Evolutionary conservation across 2,113 vertebrate species (phyloP), one percentile per base, ranked within the genome.

Genomic region (Apteryx mantelli): DNA sequence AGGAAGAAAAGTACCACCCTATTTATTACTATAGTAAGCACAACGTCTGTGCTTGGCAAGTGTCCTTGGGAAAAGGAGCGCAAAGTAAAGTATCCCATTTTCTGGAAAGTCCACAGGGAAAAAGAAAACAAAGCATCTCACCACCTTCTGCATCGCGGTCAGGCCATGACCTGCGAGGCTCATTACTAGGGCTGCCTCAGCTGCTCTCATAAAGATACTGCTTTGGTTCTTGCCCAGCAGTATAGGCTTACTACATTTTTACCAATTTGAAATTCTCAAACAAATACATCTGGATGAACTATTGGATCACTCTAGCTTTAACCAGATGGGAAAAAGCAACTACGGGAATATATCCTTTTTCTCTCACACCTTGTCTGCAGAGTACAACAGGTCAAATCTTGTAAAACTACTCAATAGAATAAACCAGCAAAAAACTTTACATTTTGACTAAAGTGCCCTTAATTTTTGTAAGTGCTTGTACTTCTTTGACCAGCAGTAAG

Each of bases 11-110:
- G 9, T 30, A 58, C 53, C 42, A 83, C 86, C 91, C 75, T 93
- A 50, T 89, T 97, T 91, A 93, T 94, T 93, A 95, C 78, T 87
- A 82, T 48, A 58, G 52, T 86, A 53, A 97, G 95, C 96, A 64
- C 44, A 38, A 38, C 30, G 48, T 89, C 96, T 83, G 55, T 79
- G 44, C 22, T 82, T 95, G 79, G 5, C 69, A 95, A 93, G 89
- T 78, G 80, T 48, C 85, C 46, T 89, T 91, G 88, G 71, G 55
- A 94, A 96, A 96, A 93, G n/a, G 55, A 75, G 55, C 60, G 87
- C 53, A 70, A 56, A 16, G 34, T 48, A 85, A 88, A 64, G 46
- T 13, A 82, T 42, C 93, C 69, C 60, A 92, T 77, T 65, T 91
- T 95, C 89, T 86, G 85, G 42, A 76, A 82, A 93, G 58, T 36